Conservation (phyloP, 2,888 invertebrate genomes). For the Heliconius cydno region DNA sequence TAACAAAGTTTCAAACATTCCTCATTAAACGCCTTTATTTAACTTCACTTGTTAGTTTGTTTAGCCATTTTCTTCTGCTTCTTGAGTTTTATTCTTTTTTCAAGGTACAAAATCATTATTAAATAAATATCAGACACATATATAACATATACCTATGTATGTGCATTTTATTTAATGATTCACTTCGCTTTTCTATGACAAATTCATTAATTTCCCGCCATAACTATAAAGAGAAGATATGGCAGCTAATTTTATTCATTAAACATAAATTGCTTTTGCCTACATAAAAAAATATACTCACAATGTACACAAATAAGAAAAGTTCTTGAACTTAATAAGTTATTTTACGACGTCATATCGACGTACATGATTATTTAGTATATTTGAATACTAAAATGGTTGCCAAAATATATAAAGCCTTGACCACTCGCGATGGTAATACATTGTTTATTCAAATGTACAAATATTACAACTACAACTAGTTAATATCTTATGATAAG, state of each 20-base stretch:
- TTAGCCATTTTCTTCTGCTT: neutral
- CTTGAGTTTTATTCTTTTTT: neutral
- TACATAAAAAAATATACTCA: neutral
- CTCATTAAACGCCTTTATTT: slow-evolving; percentile 20
- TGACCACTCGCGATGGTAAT: neutral
- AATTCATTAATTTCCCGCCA: neutral
- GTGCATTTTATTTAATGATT: neutral
- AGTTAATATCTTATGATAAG: neutral
- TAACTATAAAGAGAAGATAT: neutral
- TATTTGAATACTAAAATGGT: neutral
- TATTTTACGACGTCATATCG: neutral
- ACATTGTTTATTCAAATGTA: slow-evolving; percentile 14
- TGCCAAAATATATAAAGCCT: slow-evolving; percentile 8
- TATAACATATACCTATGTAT: neutral
- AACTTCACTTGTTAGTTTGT: slow-evolving; percentile 2
- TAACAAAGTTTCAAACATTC: slow-evolving; percentile 19
- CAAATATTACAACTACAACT: neutral
- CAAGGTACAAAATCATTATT: neutral
- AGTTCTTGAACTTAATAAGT: neutral
- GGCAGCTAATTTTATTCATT: neutral
- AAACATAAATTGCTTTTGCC: too few species aligned
- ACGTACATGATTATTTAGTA: neutral
- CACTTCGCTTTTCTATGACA: neutral
- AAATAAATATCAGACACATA: neutral
- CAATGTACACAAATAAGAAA: neutral